phyloP scores from a whole-genome alignment of 2,888 invertebrate genomes.

The Hyalella azteca region DNA sequence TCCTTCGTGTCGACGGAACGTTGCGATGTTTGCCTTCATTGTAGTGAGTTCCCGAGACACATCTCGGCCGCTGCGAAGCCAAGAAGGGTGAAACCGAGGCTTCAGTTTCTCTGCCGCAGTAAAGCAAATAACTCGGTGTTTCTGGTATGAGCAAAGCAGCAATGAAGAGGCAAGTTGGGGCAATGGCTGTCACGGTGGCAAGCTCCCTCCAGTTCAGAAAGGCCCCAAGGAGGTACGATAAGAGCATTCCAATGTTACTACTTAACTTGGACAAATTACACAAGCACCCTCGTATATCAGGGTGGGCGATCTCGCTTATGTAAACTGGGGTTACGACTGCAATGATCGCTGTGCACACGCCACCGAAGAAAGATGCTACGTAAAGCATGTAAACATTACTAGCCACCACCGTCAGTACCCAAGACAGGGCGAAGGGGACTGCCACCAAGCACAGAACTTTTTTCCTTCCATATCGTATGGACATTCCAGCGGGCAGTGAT shows the following conservation, averaged over 20 bases:
- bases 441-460: slow-evolving; percentile 75
- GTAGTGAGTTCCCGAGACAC: slow-evolving; percentile 76
- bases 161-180: slow-evolving; percentile 76
- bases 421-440: slow-evolving; percentile 78
- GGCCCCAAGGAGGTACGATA: slow-evolving; percentile 82
- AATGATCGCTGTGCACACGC: slow-evolving; percentile 79
- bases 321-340: slow-evolving; percentile 81
- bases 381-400: slow-evolving; percentile 80
- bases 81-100: slow-evolving; percentile 75
- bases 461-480: slow-evolving; percentile 76
- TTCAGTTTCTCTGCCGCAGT: slow-evolving; percentile 78
- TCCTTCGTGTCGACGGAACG: slow-evolving; percentile 57
- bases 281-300: slow-evolving; percentile 83
- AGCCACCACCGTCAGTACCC: slow-evolving; percentile 81
- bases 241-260: slow-evolving; percentile 82
- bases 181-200: slow-evolving; percentile 79
- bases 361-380: slow-evolving; percentile 82
- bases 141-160: slow-evolving; percentile 83
- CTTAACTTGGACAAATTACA: slow-evolving; percentile 86
- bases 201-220: slow-evolving; percentile 84
- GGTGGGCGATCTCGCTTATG: slow-evolving; percentile 88
- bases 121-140: slow-evolving; percentile 83
- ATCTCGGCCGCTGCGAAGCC: slow-evolving; percentile 81
- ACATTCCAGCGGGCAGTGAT: slow-evolving; percentile 78
- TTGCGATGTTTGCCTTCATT: slow-evolving; percentile 71